phyloP scores from a whole-genome alignment of 2,797 vertebrate species.

The Enteromius viviparus region DNA sequence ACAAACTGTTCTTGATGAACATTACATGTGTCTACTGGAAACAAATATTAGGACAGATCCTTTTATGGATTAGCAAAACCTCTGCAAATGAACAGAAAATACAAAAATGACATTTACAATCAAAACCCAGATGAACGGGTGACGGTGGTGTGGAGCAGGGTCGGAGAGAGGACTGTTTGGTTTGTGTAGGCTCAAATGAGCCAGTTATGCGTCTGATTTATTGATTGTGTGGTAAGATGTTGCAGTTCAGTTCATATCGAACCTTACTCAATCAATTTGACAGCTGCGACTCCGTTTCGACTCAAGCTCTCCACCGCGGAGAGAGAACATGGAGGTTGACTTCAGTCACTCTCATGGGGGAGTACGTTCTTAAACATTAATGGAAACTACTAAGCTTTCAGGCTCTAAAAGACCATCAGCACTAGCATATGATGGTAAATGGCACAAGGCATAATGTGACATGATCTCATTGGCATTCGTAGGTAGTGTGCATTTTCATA shows the following conservation, averaged over 20 bases:
- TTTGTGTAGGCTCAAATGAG: conserved; percentile 43
- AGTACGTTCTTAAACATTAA: conserved; percentile 4
- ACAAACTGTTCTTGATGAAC: not conserved
- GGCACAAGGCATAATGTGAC: not conserved
- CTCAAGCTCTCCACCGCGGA: conserved; percentile 37
- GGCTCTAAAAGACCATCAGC: conserved; percentile 5
- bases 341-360: conserved; percentile 20
- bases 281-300: conserved; percentile 41
- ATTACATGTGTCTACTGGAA: conserved; percentile 4
- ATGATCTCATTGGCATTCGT: not conserved
- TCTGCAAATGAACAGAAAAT: conserved; percentile 26
- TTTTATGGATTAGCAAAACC: conserved; percentile 23
- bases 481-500: not conserved
- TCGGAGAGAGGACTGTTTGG: not conserved
- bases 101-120: conserved; percentile 33
- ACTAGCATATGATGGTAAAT: not conserved
- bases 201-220: conserved; percentile 54
- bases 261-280: conserved; percentile 57
- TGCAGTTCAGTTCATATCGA: conserved; percentile 59
- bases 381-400: not conserved
- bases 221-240: conserved; percentile 53
- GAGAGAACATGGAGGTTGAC: conserved; percentile 14
- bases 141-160: not conserved
- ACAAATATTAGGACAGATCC: not conserved
- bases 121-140: conserved; percentile 7